Evolutionary conservation across 2,113 vertebrate species (phyloP).

Genomic region (Orcinus orca): DNA sequence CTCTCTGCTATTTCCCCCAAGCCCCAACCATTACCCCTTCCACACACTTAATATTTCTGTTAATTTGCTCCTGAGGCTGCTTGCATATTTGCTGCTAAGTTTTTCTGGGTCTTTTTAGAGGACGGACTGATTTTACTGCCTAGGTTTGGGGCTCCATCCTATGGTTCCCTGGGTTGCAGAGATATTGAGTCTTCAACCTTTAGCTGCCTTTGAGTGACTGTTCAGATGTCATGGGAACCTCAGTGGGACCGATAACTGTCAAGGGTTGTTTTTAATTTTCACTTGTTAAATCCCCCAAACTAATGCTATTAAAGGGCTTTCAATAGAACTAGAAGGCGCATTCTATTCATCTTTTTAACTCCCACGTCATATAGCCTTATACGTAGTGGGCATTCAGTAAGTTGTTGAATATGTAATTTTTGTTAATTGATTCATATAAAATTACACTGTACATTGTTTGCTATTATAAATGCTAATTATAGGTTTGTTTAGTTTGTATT

Average conservation of each 20-base stretch:
- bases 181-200: background rate
- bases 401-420: conserved; percentile 48
- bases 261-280: background rate
- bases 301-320: conserved; percentile 49
- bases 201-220: background rate
- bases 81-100: background rate
- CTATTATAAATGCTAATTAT: conserved; percentile 53
- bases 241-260: background rate
- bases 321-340: background rate
- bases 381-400: conserved; percentile 24
- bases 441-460: conserved; percentile 56
- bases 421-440: conserved; percentile 63
- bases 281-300: conserved; percentile 39
- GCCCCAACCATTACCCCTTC: background rate
- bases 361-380: background rate
- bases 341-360: conserved; percentile 38
- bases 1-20: background rate
- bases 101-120: conserved; percentile 7
- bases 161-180: background rate
- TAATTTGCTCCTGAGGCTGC: background rate
- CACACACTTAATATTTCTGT: background rate
- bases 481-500: conserved; percentile 52
- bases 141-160: background rate
- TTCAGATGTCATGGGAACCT: background rate
- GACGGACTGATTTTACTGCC: background rate